Evolutionary conservation across 2,888 invertebrate genomes (phyloP), one percentile per base, ranked within the genome.

Genomic region (Dione juno): DNA sequence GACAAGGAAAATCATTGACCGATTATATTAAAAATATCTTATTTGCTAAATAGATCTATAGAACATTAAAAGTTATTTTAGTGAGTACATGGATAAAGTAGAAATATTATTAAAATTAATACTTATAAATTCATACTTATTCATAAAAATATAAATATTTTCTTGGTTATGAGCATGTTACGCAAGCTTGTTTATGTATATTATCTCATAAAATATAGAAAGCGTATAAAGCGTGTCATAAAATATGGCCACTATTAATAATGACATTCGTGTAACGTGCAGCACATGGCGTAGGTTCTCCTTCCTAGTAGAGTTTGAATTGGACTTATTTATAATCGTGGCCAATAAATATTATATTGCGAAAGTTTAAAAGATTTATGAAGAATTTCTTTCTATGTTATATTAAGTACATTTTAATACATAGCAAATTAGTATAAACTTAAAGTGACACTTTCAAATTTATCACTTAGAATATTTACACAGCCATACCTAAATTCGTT

Each of bases 1-100:
- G 75, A 71, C 75, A 76, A 76, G 76, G 75, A 73, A 73, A 74
- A 69, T 68, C 54, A 37, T 68, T 66, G 64, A 64, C 48, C 64
- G 35, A 66, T 48, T 54, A n/a, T 5, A 71, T 59, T 63, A 63
- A 48, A 61, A 19, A 58, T 37, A 65, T 67, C 59, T 54, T 59
- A 65, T 64, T 63, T 66, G 58, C 53, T 52, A n/a, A 6, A 14
- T 35, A 10, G 9, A 57, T 5, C 11, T 66, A 43, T 45, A 52
- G 53, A 70, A 61, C 53, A 64, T 52, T 13, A 52, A 52, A 14
- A n/a, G 35, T 19, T 35, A 16, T 35, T n/a, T 35, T 6, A n/a
- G 11, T n/a, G 6, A 21, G 45, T n/a, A 3, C n/a, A n/a, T n/a
- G n/a, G n/a, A 45, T 45, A n/a, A 45, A 45, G 48, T 16, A 48